Conservation (phyloP, 1,140 invertebrate genomes). For the Trachelipus rathkii region DNA sequence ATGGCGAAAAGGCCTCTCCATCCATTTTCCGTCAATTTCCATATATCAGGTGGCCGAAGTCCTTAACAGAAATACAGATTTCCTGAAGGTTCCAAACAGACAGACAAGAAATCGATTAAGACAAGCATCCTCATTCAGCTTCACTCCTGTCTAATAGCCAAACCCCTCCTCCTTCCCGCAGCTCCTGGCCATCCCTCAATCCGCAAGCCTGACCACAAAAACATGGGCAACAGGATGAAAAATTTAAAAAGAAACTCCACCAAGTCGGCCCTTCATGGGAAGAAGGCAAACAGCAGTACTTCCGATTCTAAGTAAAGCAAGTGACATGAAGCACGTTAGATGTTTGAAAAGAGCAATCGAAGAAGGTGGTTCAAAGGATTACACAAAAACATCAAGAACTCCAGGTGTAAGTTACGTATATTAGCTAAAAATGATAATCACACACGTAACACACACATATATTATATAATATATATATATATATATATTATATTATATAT, state of each 20-base stretch:
- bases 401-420: too few species aligned
- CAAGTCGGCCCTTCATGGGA: not conserved
- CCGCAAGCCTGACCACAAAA: not conserved
- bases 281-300: not conserved
- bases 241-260: not conserved
- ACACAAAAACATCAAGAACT: too few species aligned
- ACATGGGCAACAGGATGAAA: not conserved
- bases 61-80: not conserved
- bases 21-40: constrained; percentile 33
- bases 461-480: too few species aligned
- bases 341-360: not conserved
- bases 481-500: too few species aligned
- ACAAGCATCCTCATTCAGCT: not conserved
- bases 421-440: too few species aligned
- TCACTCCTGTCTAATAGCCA: constrained; percentile 14
- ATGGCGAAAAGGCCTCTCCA: constrained; percentile 41
- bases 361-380: not conserved
- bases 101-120: not conserved
- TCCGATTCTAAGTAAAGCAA: not conserved
- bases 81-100: not conserved
- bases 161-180: not conserved
- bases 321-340: not conserved
- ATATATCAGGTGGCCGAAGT: constrained; percentile 10
- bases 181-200: not conserved
- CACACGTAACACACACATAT: too few species aligned